Base-by-base conservation (phyloP, 2,888 invertebrate species). In the Hoplodrina ambigua region DNA sequence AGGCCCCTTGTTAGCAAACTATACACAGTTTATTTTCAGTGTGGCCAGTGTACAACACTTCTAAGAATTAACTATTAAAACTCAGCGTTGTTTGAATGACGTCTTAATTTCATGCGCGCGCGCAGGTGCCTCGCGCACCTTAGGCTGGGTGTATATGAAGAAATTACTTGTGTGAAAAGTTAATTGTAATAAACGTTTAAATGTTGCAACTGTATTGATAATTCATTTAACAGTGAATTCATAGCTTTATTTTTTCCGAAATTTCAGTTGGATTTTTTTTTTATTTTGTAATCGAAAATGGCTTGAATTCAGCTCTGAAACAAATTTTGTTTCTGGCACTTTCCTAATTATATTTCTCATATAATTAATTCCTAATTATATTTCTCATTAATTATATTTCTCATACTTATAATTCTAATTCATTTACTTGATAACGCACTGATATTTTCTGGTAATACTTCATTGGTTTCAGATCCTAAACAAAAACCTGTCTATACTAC, bases 1-100 rank as follows among this genome's bases (percentile, higher is more conserved):
- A 67, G 72, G 60, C 61, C 61, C 19, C 69, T 81, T 74, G 84
- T 84, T 84, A 84, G 73, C 76, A 82, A 82, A 84, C 78, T 82
- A 55, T 20, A 33, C 69, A 33, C 68, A 62, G 71, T 82, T 78
- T 84, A 82, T 84, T 78, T 81, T 60, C 72, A 69, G 60, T 64
- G 61, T 52, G 25, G 46, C 33, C 72, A 63, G 69, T 74, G 58
- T 71, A 72, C 75, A 81, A 71, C 75, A 82, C 74, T 88, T 88
- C 88, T 59, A 41, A 62, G 88, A 85, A 75, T 49, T 58, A 85
- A 81, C 85, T 82, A 84, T 85, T 81, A 87, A 84, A 83, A 55
- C 73, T 55, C 71, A 69, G 75, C 58, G 64, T 80, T 82, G 83
- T 85, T 83, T 84, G 76, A 84, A 80, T 86, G 86, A 87, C 85